phyloP scores from a whole-genome alignment of 35 echinoderm and acorn worm genomes.

The Lytechinus pictus region DNA sequence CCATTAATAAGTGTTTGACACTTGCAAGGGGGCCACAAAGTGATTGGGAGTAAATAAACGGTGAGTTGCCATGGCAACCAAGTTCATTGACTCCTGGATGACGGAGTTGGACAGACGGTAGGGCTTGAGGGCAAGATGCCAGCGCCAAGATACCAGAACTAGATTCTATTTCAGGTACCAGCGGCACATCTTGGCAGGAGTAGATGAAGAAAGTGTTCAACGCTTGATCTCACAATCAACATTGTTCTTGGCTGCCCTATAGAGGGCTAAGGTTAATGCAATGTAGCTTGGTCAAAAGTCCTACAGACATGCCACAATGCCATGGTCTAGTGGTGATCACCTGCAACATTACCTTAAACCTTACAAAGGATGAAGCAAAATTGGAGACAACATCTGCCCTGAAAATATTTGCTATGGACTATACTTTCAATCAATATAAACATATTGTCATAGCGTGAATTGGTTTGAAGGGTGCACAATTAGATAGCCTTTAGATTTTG shows the following conservation, averaged over 20 bases:
- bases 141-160: not conserved
- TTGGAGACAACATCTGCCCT: not conserved
- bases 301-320: not conserved
- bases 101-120: not conserved
- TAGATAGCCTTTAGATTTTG: not conserved
- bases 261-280: not conserved
- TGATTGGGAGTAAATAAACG: conserved; percentile 18
- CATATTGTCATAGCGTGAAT: no score
- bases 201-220: conserved; percentile 2
- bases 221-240: not conserved
- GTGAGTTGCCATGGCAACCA: conserved; percentile 35
- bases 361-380: not conserved
- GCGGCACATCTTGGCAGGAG: not conserved
- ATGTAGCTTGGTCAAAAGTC: not conserved
- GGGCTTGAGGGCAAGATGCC: not conserved
- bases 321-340: not conserved
- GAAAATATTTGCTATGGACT: not conserved
- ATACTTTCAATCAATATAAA: not conserved
- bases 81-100: conserved; percentile 24
- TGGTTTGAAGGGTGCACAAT: not conserved
- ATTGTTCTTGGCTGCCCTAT: not conserved
- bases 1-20: conserved; percentile 3
- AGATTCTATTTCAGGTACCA: not conserved
- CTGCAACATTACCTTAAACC: not conserved
- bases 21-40: conserved; percentile 7